Evolutionary conservation across 2,888 invertebrate genomes (phyloP).

Genomic region (Apodemia zela): DNA sequence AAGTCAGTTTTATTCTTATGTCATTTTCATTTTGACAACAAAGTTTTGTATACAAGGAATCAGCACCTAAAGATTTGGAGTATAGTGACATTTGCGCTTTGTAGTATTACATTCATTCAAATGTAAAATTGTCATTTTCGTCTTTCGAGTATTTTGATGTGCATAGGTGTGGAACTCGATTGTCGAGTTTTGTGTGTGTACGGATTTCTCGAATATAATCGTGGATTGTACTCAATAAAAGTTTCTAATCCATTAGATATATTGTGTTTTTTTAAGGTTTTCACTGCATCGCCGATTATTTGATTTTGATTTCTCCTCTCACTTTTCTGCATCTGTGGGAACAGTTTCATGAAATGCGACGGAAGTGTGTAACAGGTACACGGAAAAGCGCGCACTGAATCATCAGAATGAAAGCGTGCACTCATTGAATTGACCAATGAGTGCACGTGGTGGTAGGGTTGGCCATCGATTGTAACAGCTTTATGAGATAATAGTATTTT

Average conservation of each 20-base stretch:
- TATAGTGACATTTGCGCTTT: slow-evolving; percentile 69
- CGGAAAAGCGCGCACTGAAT: too few relatives aligned
- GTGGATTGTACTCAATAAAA: slow-evolving; percentile 78
- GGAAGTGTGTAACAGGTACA: too few relatives aligned
- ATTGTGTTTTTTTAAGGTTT: slow-evolving; percentile 20
- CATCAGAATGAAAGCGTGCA: too few relatives aligned
- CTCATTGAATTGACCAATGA: too few relatives aligned
- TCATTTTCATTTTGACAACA: background rate
- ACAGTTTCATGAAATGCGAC: too few relatives aligned
- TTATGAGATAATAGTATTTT: too few relatives aligned
- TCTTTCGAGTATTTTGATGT: slow-evolving; percentile 42
- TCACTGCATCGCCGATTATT: background rate
- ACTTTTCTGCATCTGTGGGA: too few relatives aligned
- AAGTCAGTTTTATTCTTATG: background rate
- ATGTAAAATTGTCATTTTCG: slow-evolving; percentile 58
- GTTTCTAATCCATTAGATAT: slow-evolving; percentile 78
- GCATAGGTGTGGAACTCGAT: slow-evolving; percentile 38
- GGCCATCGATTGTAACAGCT: too few relatives aligned
- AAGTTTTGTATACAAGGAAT: slow-evolving; percentile 4
- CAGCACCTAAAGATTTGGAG: slow-evolving; percentile 31
- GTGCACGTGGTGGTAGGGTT: too few relatives aligned
- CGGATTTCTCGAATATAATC: slow-evolving; percentile 58
- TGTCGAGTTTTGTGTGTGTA: slow-evolving; percentile 46
- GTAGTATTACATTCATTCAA: slow-evolving; percentile 69
- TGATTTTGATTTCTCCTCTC: background rate